Evolutionary conservation across 1,140 invertebrate genomes (phyloP), one percentile per base, ranked within the genome.

Genomic region (Hermatobates lingyangjiaoensis): DNA sequence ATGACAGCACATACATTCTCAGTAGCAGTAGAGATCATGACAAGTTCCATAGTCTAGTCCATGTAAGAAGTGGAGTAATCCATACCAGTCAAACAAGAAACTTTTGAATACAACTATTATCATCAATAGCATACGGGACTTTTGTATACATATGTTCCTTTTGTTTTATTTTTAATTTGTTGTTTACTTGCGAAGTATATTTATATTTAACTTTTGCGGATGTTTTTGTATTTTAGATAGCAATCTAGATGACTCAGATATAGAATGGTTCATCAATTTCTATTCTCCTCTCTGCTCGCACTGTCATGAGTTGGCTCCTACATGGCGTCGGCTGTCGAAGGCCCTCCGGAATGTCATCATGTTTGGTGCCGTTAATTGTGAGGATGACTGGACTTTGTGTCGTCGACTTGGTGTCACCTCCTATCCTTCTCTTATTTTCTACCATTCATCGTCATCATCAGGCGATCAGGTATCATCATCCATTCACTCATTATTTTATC

Each of bases 281-380:
- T 90, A 86, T 64, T 87, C 84, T 10, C 81, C 85, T 7, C 80
- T 79, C 65, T 90, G 87, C 63, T 78, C 77, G 14, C 84, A 87
- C 54, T 92, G 87, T 64, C 86, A 88, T 64, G 70, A 75, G 42
- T 66, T 90, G 50, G 83, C 80, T 4, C 71, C 74, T n/a, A 66
- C 79, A 64, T 90, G 86, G 87, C 72, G 85, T 44, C 74, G 76
- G 62, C 63, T 91, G 39, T 85, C 85, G 15, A 73, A 76, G 62
- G 70, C 79, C 57, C 62, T 86, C 28, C 74, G 82, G 55, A 80
- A 79, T 38, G 75, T 80, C 3, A 71, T 86, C 39, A 70, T 76
- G 58, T 73, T 81, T 57, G 83, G 79, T n/a, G 83, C 83, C 51
- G 78, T 87, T 0, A 86, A 88, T 63, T 88, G 84, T 68, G 79